Evolutionary conservation across 2,797 vertebrate genomes (phyloP), one percentile per base, ranked within the genome.

Genomic region (Brachyalestes nurse): DNA sequence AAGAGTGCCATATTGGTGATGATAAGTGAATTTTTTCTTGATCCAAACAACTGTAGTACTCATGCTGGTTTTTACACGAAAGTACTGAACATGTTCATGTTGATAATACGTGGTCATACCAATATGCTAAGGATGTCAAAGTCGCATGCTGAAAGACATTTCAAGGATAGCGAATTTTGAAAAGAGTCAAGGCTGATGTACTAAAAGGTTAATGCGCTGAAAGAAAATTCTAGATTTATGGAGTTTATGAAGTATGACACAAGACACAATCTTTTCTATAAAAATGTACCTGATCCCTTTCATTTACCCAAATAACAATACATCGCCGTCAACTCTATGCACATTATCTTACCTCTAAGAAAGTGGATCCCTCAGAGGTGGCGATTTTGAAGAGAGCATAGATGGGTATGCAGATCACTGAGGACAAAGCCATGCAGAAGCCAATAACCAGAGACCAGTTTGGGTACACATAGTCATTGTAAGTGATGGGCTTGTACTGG

Each of bases 401-500:
- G 88, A 97, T 47, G 0, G 98, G 98, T 91, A 99, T 99, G 90
- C 98, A 99, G 86, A 99, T 89, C 78, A 99, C 98, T 0, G 98
- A 99, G 75, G 98, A 99, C 77, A 99, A 84, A 0, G 98, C 97
- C 98, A 99, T 99, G 88, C 92, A 88, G 88, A 99, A 98, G 77
- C 97, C 98, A 0, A 99, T 95, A 76, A 92, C 92, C 88, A 99
- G 92, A 19, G 98, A 98, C 98, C 98, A 99, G 84, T 89, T 79
- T 0, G 98, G 98, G 81, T 97, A 99, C 69, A 97, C 85, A 0
- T 99, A 99, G 51, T 97, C 89, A 0, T 99, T 99, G 92, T 99
- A 99, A 82, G 95, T 96, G 89, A 99, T 99, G 60, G 98, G 97
- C 82, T 92, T 96, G 92, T 99, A 99, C 93, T 99, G 98, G 91